Base-by-base conservation (phyloP, 2,113 vertebrate species). In the Cheilinus undulatus region DNA sequence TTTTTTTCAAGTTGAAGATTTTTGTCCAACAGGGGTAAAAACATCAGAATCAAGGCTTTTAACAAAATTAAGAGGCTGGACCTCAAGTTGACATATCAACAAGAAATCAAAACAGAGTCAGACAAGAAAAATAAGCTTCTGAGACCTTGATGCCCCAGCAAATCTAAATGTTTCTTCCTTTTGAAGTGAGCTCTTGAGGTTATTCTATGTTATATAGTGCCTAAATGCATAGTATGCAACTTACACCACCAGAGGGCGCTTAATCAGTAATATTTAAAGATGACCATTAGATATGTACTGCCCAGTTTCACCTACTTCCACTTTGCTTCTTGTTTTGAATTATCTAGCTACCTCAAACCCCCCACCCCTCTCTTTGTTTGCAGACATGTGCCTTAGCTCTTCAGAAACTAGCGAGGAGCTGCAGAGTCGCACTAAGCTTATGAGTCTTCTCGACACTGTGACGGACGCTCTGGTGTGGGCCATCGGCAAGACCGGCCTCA, bases 381-480 rank as follows among this genome's bases (percentile, higher is more conserved):
- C 82, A 98, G 97, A 94, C 83, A 95, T 99, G 95, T 95, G 94
- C 88, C 92, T 96, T 48, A 68, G 94, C 75, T 92, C 94, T 0
- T 61, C 91, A 0, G 92, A 92, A 7, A 87, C 92, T 13, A 69
- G 87, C 19, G 95, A 95, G 73, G 97, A 97, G 54, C 88, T 92
- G 0, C 95, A 97, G 76, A 97, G 95, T 77, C 94, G 94, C 73
- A 92, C 86, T 79, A 96, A 95, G 70, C 90, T 98, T 85, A 93
- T 94, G 53, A 92, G 91, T 27, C 86, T 99, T 1, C 94, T 99
- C 51, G 97, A 97, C 0, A 79, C 95, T 0, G 95, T 99, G 57
- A 99, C 97, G 0, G 97, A 99, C 0, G 95, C 97, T 0, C 87
- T 99, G 89, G 95, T 99, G 85, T 99, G 96, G 97, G 96, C 96